Evolutionary conservation across 2,797 vertebrate species (phyloP), one percentile per base, ranked within the genome.

Genomic region (Aldrovandia affinis): DNA sequence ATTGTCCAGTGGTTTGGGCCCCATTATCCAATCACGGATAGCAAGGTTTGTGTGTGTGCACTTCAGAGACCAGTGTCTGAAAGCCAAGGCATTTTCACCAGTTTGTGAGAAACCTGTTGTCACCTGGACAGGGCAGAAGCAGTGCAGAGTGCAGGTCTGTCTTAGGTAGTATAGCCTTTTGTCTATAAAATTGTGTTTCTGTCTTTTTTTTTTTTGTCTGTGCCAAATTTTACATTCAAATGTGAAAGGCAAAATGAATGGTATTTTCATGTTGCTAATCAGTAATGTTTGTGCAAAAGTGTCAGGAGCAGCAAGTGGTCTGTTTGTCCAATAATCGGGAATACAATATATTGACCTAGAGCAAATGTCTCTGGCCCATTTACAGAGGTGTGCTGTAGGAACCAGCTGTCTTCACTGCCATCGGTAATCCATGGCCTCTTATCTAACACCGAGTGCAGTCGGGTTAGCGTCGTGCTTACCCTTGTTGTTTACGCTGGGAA

Each of bases 351-450:
- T 89, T 73, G 88, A 92, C 90, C 83, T 65, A 87, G 89, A 87
- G 88, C 90, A 92, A 92, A 93, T 91, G 88, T 88, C 92, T 91
- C 81, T 84, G 84, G 88, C 87, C 88, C 88, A 88, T 94, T 92
- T 90, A 88, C 87, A 70, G 57, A 73, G 84, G 78, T 78, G 90
- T 83, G 88, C 90, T 90, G 89, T 91, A 80, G 86, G 89, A 89
- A 88, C 87, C 90, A 88, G 89, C 86, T 89, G 86, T 91, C 91
- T 89, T 80, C 93, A 79, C 86, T 85, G 83, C 86, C 84, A 89
- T 92, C 89, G 91, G 91, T 93, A 93, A 94, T 94, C 92, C 87
- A 93, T 89, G 86, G 86, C 83, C 86, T 86, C 90, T 92, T 87
- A 92, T 89, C 89, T 89, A 81, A 30, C 79, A 25, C 63, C 25